phyloP scores from a whole-genome alignment of 2,797 vertebrate species.

The Lagorchestes hirsutus region DNA sequence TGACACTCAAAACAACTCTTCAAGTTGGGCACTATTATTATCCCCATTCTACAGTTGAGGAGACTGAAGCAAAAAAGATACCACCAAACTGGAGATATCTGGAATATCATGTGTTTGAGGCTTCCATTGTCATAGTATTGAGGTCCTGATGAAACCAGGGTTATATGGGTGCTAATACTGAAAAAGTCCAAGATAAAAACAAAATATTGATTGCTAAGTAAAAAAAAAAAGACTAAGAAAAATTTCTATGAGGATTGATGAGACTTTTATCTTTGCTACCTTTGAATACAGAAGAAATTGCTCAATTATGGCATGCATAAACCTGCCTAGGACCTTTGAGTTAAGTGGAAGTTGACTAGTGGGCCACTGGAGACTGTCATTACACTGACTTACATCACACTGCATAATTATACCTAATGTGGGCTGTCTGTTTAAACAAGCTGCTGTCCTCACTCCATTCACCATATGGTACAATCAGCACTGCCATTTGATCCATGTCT shows the following conservation, averaged over 20 bases:
- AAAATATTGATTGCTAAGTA: background rate
- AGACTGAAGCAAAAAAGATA: background rate
- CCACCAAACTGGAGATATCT: background rate
- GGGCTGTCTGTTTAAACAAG: conserved; percentile 20
- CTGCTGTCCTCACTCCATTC: background rate
- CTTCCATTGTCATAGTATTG: background rate
- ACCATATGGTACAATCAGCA: conserved; percentile 20
- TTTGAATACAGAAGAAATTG: conserved; percentile 14
- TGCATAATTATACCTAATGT: conserved; percentile 38
- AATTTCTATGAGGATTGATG: background rate
- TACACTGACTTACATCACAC: background rate
- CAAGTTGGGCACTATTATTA: background rate
- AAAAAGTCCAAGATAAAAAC: background rate
- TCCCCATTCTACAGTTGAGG: background rate
- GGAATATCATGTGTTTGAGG: background rate
- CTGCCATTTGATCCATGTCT: conserved; percentile 56
- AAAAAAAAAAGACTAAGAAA: background rate
- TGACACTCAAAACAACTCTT: background rate
- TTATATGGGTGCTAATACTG: background rate
- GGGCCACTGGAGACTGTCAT: background rate
- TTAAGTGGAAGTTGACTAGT: conserved; percentile 28
- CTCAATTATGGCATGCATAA: background rate
- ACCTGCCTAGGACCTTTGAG: background rate
- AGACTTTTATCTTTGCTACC: conserved; percentile 14
- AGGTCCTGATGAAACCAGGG: background rate